A percentile compares a stretch with the other conserved stretches of the same genome.
Evolutionary conservation across 2,888 invertebrate species (phyloP).

Genomic region (Melitaea athalia): DNA sequence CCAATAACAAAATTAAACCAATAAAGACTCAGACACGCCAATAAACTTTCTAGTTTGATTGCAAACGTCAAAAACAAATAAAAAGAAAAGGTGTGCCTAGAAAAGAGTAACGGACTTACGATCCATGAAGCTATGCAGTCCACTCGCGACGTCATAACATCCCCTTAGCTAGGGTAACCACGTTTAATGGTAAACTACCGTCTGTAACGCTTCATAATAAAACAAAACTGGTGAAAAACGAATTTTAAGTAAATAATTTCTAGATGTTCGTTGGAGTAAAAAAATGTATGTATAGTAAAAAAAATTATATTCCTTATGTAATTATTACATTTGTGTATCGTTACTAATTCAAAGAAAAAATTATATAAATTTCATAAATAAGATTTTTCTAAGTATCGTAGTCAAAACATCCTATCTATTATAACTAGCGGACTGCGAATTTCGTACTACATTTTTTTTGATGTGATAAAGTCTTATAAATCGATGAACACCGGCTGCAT

Average conservation of each 20-base stretch:
- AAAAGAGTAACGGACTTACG: constrained; percentile 21
- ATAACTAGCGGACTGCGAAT: no score
- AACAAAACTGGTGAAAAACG: neutral
- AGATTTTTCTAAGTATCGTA: no score
- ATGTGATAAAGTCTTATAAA: no score
- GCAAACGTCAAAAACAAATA: neutral
- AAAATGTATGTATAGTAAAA: neutral
- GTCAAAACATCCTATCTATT: no score
- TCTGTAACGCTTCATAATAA: neutral
- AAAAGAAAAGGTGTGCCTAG: constrained; percentile 26
- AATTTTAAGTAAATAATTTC: neutral
- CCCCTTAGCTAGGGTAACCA: constrained; percentile 12
- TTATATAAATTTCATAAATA: no score
- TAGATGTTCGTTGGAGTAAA: neutral
- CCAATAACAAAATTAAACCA: no score
- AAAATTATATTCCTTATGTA: no score
- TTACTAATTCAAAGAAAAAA: no score
- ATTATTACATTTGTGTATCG: no score
- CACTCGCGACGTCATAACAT: constrained; percentile 5
- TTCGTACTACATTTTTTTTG: no score
- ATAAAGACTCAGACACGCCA: neutral
- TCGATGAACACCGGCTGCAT: no score
- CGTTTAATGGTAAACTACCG: neutral
- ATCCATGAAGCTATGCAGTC: constrained; percentile 20
- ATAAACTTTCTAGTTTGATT: neutral